These are phyloP conservation scores for Nettapus auritus DNA, from an alignment of 2,113 vertebrate genomes.

Conservation along the genomic window DNA sequence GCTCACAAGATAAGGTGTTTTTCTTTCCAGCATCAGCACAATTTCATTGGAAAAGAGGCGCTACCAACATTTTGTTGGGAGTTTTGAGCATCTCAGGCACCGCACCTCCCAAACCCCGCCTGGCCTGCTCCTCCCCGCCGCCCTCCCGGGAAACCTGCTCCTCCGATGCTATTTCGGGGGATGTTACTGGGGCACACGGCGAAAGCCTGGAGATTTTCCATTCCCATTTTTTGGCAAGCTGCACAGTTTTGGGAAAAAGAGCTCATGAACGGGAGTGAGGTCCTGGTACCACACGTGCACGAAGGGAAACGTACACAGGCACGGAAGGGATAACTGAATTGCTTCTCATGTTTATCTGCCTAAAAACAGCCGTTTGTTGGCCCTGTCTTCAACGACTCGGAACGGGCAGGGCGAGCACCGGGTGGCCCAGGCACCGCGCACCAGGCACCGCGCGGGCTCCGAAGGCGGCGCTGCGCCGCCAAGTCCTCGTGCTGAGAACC, in stretches of 20 bases:
- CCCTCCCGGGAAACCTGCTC: not conserved
- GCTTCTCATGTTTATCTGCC: not conserved
- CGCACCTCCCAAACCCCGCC: not conserved
- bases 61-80: not conserved
- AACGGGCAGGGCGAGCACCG: rapidly evolving
- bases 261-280: not conserved
- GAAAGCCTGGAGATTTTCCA: not conserved
- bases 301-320: not conserved
- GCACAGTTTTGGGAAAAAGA: not conserved
- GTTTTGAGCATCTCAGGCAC: not conserved
- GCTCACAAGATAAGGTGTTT: not conserved
- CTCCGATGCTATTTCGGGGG: not conserved
- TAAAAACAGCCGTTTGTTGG: not conserved
- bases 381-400: rapidly evolving
- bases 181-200: not conserved
- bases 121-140: not conserved
- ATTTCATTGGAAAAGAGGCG: not conserved
- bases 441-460: not conserved
- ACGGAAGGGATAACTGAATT: rapidly evolving
- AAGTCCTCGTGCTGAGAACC: rapidly evolving
- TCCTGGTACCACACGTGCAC: not conserved
- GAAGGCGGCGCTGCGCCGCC: not conserved
- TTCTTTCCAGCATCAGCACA: not conserved
- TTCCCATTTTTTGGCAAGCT: not conserved
- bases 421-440: not conserved